Evolutionary conservation across 1,140 invertebrate genomes (phyloP).

Genomic region (Goniozus legneri): DNA sequence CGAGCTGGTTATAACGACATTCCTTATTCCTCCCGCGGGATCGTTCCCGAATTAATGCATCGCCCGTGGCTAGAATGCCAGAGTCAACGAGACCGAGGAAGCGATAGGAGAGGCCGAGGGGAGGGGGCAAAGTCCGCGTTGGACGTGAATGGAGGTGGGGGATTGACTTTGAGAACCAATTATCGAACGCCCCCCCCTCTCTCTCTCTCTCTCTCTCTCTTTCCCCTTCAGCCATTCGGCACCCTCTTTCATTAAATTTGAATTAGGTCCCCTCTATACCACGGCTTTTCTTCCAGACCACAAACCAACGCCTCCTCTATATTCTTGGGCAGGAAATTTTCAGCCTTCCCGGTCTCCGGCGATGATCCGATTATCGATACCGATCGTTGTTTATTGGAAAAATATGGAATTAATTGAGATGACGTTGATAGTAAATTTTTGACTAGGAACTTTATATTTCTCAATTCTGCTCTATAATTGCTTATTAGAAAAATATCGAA

Average conservation of each 20-base stretch:
- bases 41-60: conserved; percentile 35
- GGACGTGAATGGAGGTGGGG: background rate
- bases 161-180: conserved; percentile 28
- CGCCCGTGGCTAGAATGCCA: conserved; percentile 25
- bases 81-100: background rate
- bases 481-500: too few relatives aligned
- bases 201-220: background rate
- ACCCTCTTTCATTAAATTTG: conserved; percentile 15
- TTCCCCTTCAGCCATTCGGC: conserved; percentile 3
- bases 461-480: too few relatives aligned
- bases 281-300: too few relatives aligned
- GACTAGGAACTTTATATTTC: too few relatives aligned
- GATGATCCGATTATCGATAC: too few relatives aligned
- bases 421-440: too few relatives aligned
- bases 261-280: conserved; percentile 21
- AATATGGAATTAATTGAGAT: too few relatives aligned
- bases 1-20: conserved; percentile 23
- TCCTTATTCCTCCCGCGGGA: conserved; percentile 34
- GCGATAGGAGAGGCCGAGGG: background rate
- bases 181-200: conserved; percentile 16
- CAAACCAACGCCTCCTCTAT: too few relatives aligned
- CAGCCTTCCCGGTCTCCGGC: too few relatives aligned
- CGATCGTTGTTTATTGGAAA: too few relatives aligned
- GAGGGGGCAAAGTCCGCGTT: too few relatives aligned
- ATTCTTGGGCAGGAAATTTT: too few relatives aligned